A percentile compares a stretch with the other conserved stretches of the same genome.
Conservation (phyloP, 2,888 invertebrate genomes). For the Sycophila texana region DNA sequence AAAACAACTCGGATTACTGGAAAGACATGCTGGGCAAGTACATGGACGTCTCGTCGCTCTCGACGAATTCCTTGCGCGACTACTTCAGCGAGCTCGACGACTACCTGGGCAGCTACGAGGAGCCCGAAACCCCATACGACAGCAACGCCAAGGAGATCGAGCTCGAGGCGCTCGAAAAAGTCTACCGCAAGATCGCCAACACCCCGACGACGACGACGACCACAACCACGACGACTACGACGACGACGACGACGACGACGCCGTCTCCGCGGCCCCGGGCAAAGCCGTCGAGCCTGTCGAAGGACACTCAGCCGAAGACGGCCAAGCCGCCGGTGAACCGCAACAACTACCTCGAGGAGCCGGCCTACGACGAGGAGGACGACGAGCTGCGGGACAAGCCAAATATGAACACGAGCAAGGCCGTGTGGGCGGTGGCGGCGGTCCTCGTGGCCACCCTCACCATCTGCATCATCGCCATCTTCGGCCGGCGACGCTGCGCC, state of each 20-base stretch:
- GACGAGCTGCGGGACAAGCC: conserved; percentile 52
- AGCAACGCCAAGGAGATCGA: conserved; percentile 61
- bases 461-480: conserved; percentile 70
- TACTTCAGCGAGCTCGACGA: conserved; percentile 67
- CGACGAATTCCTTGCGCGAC: conserved; percentile 58
- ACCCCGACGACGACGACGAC: conserved; percentile 61
- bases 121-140: conserved; percentile 59
- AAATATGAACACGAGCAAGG: conserved; percentile 67
- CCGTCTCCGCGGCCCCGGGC: too few species aligned
- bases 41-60: conserved; percentile 63
- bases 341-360: neutral
- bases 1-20: conserved; percentile 65
- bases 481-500: conserved; percentile 69
- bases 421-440: conserved; percentile 69
- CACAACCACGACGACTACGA: conserved; percentile 57
- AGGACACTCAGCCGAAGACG: conserved; percentile 11
- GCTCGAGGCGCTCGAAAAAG: conserved; percentile 63
- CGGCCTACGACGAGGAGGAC: conserved; percentile 39
- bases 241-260: conserved; percentile 55
- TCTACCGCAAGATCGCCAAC: conserved; percentile 61
- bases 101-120: conserved; percentile 61
- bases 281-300: too few species aligned
- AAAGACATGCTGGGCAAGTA: conserved; percentile 58
- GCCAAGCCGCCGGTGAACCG: neutral
- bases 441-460: conserved; percentile 68